A percentile compares a stretch with the other conserved stretches of the same genome.
Conservation (phyloP, 2,113 vertebrate genomes). For the Brienomyrus longianalis region DNA sequence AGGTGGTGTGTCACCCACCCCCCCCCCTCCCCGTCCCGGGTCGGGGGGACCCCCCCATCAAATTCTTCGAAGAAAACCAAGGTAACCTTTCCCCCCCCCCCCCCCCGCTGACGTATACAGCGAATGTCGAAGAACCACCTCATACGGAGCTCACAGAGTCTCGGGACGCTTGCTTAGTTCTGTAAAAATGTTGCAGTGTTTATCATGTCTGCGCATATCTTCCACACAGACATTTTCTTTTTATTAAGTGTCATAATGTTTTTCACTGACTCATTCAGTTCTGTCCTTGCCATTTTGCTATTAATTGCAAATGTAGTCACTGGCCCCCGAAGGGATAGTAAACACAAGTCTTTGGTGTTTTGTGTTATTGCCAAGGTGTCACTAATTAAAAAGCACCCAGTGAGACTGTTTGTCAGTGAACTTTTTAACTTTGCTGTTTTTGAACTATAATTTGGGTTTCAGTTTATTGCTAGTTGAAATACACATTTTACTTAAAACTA, state of each 20-base stretch:
- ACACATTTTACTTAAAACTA: background rate
- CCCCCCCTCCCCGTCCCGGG: conserved; percentile 95
- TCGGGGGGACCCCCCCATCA: conserved; percentile 93
- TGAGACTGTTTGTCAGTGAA: background rate
- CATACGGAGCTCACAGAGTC: background rate
- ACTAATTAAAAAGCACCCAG: background rate
- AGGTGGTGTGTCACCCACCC: too few species aligned
- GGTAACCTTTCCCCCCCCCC: conserved; percentile 57
- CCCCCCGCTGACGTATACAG: background rate
- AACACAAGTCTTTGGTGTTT: background rate
- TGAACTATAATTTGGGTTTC: background rate
- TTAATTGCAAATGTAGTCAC: too few species aligned
- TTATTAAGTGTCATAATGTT: too few species aligned
- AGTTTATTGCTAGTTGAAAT: background rate
- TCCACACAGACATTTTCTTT: too few species aligned
- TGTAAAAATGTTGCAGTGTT: too few species aligned
- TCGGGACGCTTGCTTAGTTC: background rate
- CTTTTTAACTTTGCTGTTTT: background rate
- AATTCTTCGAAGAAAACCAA: conserved; percentile 96
- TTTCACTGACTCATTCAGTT: too few species aligned
- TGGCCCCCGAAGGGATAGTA: background rate
- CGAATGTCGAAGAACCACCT: background rate
- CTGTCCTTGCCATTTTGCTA: too few species aligned
- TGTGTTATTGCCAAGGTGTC: background rate
- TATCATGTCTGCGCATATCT: too few species aligned